A percentile compares a stretch with the other conserved stretches of the same genome.
Conservation (phyloP, 2,888 invertebrate species). For the Amphipoea lucens region DNA sequence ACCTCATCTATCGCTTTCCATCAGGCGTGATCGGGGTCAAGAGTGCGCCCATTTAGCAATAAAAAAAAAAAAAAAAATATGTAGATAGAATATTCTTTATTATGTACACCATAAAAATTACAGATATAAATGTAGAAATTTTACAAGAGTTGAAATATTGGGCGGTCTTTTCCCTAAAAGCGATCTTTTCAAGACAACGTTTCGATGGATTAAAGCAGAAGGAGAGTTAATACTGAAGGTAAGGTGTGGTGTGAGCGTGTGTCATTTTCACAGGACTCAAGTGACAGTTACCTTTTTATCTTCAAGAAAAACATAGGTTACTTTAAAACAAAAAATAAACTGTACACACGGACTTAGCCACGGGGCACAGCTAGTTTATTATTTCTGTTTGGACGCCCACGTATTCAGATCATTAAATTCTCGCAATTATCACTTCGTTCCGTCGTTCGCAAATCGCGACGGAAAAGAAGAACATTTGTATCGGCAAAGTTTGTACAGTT, state of each 20-base stretch:
- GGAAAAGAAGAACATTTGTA: slow-evolving; percentile 32
- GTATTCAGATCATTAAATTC: slow-evolving; percentile 55
- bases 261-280: not conserved
- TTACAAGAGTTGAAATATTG: not conserved
- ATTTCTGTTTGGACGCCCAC: slow-evolving; percentile 26
- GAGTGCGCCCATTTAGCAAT: too few relatives aligned
- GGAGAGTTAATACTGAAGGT: not conserved
- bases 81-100: not conserved
- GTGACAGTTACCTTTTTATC: not conserved
- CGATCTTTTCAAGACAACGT: not conserved
- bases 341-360: not conserved
- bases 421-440: slow-evolving; percentile 52
- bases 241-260: not conserved
- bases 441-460: slow-evolving; percentile 40
- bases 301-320: not conserved
- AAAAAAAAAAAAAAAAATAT: too few relatives aligned
- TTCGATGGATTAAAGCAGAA: not conserved
- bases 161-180: not conserved
- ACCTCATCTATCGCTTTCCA: too few relatives aligned
- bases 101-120: not conserved
- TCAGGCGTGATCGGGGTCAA: too few relatives aligned
- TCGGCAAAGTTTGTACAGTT: slow-evolving; percentile 35
- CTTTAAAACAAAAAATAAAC: slow-evolving; percentile 30
- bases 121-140: not conserved
- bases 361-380: slow-evolving; percentile 26